Base-by-base conservation (phyloP, 2,888 invertebrate genomes). In the Eristalinus aeneus region DNA sequence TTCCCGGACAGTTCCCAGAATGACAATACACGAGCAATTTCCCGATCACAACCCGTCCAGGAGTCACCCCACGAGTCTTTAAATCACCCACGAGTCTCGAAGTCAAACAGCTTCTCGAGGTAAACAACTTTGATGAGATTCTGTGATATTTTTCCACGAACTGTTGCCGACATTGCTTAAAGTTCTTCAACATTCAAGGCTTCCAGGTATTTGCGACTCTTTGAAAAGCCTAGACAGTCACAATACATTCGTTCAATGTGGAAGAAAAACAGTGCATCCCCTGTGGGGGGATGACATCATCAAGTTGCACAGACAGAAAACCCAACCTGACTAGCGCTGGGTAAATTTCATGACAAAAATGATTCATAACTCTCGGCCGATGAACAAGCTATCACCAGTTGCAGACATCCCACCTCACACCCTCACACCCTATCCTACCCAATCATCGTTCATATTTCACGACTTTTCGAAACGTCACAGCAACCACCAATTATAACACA, bases 401-500 rank as follows among this genome's bases (percentile, higher is more conserved):
- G 8, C 8, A 16, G 16, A 46, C 46, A 1, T 16, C 16, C 16
- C n/a, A n/a, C n/a, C n/a, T n/a, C n/a, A n/a, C n/a, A n/a, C n/a
- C n/a, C n/a, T n/a, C 27, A 27, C 2, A 2, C 27, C 27, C 27
- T 27, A n/a, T n/a, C n/a, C 27, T 5, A 27, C 27, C 2, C 27
- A 27, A 5, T 27, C 27, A 27, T 27, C 27, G 27, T 16, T 46
- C 46, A 8, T 16, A 46, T 46, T 16, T 16, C 46, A 46, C 46
- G 39, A n/a, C n/a, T 12, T 39, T 39, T 1, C 53, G n/a, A 16
- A 8, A 0, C 10, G 32, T 46, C 46, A 46, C 8, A 16, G 16
- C 16, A 23, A 23, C 23, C 54, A 22, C 54, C 54, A 60, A 39
- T 63, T 61, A 64, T 67, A 73, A n/a, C 16, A 3, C 83, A 58